Evolutionary conservation across 2,113 vertebrate species (phyloP).

Genomic region (Pelvicachromis taeniatus): DNA sequence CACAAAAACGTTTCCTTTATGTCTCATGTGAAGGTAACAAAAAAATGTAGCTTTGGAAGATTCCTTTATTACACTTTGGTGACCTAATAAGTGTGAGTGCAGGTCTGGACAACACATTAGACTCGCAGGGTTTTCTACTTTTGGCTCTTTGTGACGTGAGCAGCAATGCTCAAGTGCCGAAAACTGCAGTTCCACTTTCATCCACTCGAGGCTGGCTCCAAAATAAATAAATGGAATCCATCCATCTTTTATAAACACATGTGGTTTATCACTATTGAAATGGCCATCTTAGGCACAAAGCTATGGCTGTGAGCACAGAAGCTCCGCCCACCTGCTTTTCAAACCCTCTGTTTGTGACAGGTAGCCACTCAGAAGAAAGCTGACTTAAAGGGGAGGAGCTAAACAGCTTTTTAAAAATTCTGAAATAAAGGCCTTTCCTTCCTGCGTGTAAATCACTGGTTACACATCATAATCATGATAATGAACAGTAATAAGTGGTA

Average conservation of each 20-base stretch:
- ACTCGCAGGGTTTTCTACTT: not conserved
- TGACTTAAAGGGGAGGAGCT: not conserved
- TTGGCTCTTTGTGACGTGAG: not conserved
- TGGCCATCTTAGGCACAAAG: not conserved
- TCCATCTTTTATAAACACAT: not conserved
- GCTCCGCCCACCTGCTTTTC: not conserved
- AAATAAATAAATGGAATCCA: not conserved
- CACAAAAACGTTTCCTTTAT: not conserved
- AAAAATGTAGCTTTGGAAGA: too few relatives aligned
- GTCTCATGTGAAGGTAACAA: not conserved
- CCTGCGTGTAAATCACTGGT: rapidly evolving
- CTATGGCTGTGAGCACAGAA: not conserved
- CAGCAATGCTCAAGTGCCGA: not conserved
- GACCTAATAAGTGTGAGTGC: too few relatives aligned
- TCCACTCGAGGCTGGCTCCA: not conserved
- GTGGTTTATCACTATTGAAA: not conserved
- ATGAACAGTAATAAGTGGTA: not conserved
- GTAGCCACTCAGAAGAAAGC: not conserved
- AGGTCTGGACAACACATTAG: not conserved
- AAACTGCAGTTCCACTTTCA: not conserved
- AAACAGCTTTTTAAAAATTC: not conserved
- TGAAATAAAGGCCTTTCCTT: not conserved
- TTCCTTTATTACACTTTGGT: not conserved
- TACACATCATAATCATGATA: not conserved
- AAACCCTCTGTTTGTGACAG: not conserved